phyloP scores from a whole-genome alignment of 2,797 vertebrate genomes.

The Leptodactylus fallax region DNA sequence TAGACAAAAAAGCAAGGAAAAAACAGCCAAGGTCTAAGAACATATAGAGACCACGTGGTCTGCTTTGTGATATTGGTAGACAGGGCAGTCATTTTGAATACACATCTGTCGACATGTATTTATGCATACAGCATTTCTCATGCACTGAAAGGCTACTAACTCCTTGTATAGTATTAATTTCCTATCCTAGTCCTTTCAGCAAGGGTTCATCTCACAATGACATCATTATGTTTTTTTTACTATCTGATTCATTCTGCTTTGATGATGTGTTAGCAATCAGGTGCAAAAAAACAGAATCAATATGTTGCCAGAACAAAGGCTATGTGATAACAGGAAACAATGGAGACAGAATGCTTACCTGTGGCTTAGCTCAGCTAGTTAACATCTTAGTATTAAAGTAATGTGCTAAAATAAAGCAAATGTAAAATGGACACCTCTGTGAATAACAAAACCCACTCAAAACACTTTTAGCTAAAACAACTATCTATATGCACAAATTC shows the following conservation, averaged over 20 bases:
- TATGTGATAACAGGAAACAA: neutral
- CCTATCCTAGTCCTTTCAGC: neutral
- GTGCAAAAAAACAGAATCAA: neutral
- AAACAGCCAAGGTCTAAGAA: neutral
- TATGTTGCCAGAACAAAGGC: neutral
- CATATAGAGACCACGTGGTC: neutral
- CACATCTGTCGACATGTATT: too few relatives aligned
- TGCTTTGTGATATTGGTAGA: neutral
- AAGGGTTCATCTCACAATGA: neutral
- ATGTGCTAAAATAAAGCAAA: neutral
- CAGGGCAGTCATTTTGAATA: neutral
- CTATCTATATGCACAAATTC: too few relatives aligned
- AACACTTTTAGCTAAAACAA: too few relatives aligned
- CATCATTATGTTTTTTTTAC: neutral
- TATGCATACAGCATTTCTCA: too few relatives aligned
- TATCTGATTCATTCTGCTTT: neutral
- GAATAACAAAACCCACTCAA: too few relatives aligned
- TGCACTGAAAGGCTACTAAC: neutral
- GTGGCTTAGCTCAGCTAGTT: too few relatives aligned
- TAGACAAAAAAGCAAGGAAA: too few relatives aligned
- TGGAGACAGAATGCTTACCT: neutral
- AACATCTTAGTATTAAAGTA: neutral
- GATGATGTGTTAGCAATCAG: slow-evolving; percentile 4
- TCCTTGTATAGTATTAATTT: neutral
- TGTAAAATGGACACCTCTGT: neutral